Conservation (phyloP, 2,113 vertebrate genomes). For the Copsychus sechellarum region DNA sequence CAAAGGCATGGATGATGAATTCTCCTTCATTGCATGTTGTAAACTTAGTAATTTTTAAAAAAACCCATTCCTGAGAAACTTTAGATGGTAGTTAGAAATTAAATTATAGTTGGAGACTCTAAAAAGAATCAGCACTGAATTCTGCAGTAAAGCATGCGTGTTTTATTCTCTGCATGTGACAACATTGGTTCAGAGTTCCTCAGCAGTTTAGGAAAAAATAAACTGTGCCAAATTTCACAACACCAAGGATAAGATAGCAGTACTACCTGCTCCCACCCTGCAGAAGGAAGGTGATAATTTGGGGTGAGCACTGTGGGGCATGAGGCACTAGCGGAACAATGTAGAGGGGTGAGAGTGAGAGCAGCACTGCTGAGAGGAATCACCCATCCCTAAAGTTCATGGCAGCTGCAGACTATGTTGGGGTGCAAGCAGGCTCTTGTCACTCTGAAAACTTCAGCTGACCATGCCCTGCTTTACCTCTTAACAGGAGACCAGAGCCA, state of each 20-base stretch:
- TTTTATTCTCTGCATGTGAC: background rate
- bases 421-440: fast-evolving
- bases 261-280: background rate
- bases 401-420: background rate
- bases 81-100: background rate
- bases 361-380: background rate
- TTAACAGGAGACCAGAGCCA: background rate
- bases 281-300: background rate
- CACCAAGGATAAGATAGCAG: background rate
- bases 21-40: background rate
- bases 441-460: background rate
- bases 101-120: background rate
- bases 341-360: background rate
- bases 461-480: background rate
- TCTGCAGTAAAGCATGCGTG: fast-evolving
- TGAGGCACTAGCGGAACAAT: background rate
- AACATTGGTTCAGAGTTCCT: background rate
- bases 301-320: background rate
- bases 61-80: background rate
- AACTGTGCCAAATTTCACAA: background rate
- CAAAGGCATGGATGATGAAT: background rate
- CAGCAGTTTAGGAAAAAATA: background rate
- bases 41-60: background rate
- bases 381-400: fast-evolving
- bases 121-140: background rate